Evolutionary conservation across 2,888 invertebrate species (phyloP).

Genomic region (Alloplasta piceator): DNA sequence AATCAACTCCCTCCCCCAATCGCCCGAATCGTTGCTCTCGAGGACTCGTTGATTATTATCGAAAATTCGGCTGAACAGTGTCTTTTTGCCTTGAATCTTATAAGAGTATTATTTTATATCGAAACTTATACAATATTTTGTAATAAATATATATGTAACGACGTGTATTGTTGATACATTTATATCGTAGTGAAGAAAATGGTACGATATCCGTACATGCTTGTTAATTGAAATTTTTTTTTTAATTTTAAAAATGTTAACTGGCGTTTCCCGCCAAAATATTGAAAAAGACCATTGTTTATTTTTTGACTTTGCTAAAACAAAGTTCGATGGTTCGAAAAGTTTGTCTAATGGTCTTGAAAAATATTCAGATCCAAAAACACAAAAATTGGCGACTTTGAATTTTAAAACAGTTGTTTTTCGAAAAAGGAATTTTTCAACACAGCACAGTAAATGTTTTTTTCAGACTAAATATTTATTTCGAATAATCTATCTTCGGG

Average conservation of each 20-base stretch:
- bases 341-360: not conserved
- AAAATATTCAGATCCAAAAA: too few relatives aligned
- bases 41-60: slow-evolving; percentile 21
- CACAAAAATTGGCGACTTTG: too few relatives aligned
- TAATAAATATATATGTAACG: slow-evolving; percentile 62
- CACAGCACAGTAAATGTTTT: too few relatives aligned
- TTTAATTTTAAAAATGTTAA: too few relatives aligned
- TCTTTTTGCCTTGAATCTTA: slow-evolving; percentile 59
- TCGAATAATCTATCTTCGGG: too few relatives aligned
- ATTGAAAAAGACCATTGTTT: slow-evolving; percentile 44
- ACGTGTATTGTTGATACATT: slow-evolving; percentile 66
- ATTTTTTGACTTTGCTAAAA: slow-evolving; percentile 34
- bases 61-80: slow-evolving; percentile 46
- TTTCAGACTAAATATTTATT: too few relatives aligned
- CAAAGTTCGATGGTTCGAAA: slow-evolving; percentile 22
- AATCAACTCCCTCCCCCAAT: slow-evolving; percentile 12
- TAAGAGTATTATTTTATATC: slow-evolving; percentile 69
- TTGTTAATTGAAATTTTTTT: slow-evolving; percentile 41
- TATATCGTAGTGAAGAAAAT: slow-evolving; percentile 53
- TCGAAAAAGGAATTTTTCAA: too few relatives aligned
- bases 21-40: slow-evolving; percentile 41
- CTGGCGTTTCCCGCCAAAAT: not conserved
- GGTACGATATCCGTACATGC: slow-evolving; percentile 44
- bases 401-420: too few relatives aligned
- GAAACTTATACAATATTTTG: slow-evolving; percentile 66